phyloP scores from a whole-genome alignment of 1,140 invertebrate species.

The Tetragnatha versicolor region DNA sequence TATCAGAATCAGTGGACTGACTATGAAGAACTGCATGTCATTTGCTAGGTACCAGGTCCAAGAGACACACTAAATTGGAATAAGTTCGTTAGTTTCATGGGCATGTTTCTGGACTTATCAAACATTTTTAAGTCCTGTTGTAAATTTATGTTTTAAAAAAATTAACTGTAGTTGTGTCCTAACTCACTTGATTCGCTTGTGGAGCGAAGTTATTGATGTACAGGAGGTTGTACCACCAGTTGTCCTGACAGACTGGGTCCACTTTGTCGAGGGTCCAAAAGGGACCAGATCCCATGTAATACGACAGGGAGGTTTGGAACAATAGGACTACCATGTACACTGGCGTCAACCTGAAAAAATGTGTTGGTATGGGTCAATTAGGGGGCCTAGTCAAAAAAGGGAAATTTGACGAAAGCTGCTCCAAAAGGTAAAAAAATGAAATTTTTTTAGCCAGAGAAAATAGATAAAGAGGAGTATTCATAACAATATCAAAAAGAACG shows the following conservation, averaged over 20 bases:
- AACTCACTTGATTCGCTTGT: slow-evolving; percentile 7
- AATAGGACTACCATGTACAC: slow-evolving; percentile 34
- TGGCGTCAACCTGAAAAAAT: slow-evolving; percentile 30
- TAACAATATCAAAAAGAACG: no score
- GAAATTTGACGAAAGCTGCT: no score
- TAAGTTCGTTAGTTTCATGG: no score
- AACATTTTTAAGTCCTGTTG: no score
- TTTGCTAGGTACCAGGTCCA: slow-evolving; percentile 13
- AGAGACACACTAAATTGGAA: slow-evolving; percentile 1
- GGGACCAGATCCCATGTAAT: slow-evolving; percentile 47
- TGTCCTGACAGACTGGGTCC: slow-evolving; percentile 53
- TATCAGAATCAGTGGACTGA: neutral
- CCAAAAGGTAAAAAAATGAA: no score
- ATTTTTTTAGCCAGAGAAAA: no score
- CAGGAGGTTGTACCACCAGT: slow-evolving; percentile 59
- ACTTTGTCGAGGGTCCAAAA: slow-evolving; percentile 23
- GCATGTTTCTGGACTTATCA: no score
- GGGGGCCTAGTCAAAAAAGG: no score
- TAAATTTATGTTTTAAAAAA: no score
- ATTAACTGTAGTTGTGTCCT: no score
- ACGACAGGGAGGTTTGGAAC: neutral
- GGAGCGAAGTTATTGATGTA: slow-evolving; percentile 57
- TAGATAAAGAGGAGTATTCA: no score
- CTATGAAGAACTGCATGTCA: neutral
- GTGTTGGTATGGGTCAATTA: no score